Conservation (phyloP, 2,113 vertebrate species). For the Stercorarius parasiticus region DNA sequence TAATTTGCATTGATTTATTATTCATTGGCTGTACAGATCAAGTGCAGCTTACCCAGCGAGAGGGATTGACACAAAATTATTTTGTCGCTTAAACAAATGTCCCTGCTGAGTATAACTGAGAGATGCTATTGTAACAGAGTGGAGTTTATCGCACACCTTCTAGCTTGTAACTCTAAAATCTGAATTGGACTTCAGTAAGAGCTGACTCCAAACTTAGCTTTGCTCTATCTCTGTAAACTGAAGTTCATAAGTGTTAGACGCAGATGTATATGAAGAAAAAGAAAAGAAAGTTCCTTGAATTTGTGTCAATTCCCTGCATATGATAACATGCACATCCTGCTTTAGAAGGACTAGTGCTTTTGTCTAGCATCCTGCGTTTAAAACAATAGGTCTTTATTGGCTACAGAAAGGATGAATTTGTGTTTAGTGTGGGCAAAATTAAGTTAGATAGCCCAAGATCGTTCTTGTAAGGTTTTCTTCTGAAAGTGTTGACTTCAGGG, state of each 20-base stretch:
- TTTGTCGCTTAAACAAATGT: constrained; percentile 20
- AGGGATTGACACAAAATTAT: constrained; percentile 25
- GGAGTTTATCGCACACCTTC: not conserved
- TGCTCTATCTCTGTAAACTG: not conserved
- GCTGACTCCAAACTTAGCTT: not conserved
- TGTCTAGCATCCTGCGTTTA: not conserved
- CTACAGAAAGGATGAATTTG: not conserved
- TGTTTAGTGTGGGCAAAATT: not conserved
- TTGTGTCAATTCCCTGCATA: not conserved
- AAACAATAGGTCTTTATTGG: not conserved
- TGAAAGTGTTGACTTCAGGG: not conserved
- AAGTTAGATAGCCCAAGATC: not conserved
- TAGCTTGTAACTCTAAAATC: not conserved
- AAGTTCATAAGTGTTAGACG: not conserved
- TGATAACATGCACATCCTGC: not conserved
- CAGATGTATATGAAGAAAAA: not conserved
- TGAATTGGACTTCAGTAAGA: not conserved
- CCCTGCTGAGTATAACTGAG: constrained; percentile 15
- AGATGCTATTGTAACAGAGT: not conserved
- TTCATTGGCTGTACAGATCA: constrained; percentile 51
- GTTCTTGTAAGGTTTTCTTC: not conserved
- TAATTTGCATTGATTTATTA: constrained; percentile 69
- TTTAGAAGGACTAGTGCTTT: not conserved
- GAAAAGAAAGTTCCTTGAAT: not conserved
- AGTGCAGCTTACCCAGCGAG: not conserved